Evolutionary conservation across 2,888 invertebrate species (phyloP).

Genomic region (Dermolepida albohirtum): DNA sequence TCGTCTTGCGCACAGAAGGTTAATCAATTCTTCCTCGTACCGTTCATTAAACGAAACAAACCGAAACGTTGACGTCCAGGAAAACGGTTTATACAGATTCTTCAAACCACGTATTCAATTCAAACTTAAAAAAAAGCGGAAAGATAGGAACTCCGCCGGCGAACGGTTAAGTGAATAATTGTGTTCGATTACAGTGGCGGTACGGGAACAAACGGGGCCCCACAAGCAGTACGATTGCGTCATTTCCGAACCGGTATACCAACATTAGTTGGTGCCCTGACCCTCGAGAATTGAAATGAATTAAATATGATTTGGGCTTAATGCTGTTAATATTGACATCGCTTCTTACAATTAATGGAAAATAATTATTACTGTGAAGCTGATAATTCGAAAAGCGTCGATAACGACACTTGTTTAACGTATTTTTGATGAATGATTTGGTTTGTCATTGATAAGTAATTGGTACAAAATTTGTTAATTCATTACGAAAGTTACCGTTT

Average conservation of each 20-base stretch:
- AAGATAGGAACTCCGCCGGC: constrained; percentile 34
- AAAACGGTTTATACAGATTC: constrained; percentile 26
- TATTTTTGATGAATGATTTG: no score
- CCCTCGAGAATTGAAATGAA: constrained; percentile 21
- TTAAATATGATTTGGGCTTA: constrained; percentile 22
- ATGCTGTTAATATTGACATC: no score
- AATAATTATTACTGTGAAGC: no score
- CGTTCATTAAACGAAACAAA: constrained; percentile 23
- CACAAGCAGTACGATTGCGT: constrained; percentile 59
- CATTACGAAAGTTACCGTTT: no score
- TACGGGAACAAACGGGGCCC: constrained; percentile 54
- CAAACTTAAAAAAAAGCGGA: not conserved
- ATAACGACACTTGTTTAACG: no score
- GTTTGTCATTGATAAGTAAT: no score
- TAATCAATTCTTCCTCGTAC: constrained; percentile 19
- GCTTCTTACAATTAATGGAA: no score
- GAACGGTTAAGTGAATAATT: constrained; percentile 51
- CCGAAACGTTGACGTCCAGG: constrained; percentile 20
- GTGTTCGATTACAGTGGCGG: constrained; percentile 53
- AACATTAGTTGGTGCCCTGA: constrained; percentile 8
- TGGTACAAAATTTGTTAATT: no score
- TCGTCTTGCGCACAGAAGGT: not conserved
- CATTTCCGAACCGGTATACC: constrained; percentile 57
- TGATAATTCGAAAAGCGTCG: no score
- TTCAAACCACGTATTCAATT: constrained; percentile 14